Conservation (phyloP, 2,113 vertebrate species). For the Peucedramus taeniatus region DNA sequence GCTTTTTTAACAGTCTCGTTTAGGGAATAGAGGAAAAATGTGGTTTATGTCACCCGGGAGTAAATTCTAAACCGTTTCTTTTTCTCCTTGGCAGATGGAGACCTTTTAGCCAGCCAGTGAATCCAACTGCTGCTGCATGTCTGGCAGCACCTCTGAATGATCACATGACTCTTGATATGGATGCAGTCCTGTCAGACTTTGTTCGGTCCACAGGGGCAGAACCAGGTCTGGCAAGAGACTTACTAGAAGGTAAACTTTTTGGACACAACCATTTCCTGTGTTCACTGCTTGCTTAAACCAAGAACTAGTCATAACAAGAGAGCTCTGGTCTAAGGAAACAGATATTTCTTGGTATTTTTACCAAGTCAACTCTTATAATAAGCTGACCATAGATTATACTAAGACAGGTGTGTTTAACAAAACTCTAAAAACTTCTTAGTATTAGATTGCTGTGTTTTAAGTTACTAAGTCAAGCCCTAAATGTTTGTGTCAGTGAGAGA, state of each 20-base stretch:
- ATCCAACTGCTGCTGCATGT: slow-evolving; percentile 83
- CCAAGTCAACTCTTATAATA: background rate
- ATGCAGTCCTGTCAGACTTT: slow-evolving; percentile 99
- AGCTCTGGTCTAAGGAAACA: background rate
- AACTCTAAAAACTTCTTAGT: background rate
- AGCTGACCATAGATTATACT: background rate
- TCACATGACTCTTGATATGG: slow-evolving; percentile 99
- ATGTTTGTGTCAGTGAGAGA: background rate
- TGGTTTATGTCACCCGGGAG: background rate
- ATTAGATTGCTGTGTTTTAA: background rate
- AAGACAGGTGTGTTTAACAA: background rate
- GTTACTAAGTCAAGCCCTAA: background rate
- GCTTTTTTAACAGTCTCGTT: background rate
- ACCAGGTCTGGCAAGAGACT: slow-evolving; percentile 99
- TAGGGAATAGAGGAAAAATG: background rate
- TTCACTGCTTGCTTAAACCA: background rate
- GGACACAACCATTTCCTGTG: background rate
- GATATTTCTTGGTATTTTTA: background rate
- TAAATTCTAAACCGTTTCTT: background rate
- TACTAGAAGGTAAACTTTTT: slow-evolving; percentile 90
- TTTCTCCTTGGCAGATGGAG: slow-evolving; percentile 82
- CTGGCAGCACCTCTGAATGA: slow-evolving; percentile 90
- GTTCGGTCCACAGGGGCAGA: slow-evolving; percentile 99
- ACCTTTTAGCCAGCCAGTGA: slow-evolving; percentile 83
- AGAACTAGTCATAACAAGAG: background rate